phyloP scores from a whole-genome alignment of 2,113 vertebrate species.

The Planiliza haematocheilus region DNA sequence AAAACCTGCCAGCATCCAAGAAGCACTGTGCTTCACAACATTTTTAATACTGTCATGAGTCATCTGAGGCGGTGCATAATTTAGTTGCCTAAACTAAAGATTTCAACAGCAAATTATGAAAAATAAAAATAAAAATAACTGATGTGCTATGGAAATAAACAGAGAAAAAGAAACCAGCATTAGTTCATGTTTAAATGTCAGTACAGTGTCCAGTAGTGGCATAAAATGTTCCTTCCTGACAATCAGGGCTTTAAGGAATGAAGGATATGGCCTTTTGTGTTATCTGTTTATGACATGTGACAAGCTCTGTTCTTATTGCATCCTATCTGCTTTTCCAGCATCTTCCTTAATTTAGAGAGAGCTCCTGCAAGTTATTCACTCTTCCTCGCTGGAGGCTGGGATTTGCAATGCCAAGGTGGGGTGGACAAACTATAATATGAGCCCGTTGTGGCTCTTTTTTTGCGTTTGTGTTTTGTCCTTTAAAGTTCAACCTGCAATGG shows the following conservation, averaged over 20 bases:
- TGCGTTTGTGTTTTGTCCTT: constrained; percentile 7
- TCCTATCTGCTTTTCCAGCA: not conserved
- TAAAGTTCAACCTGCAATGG: not conserved
- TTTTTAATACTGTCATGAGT: too few species aligned
- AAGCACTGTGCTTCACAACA: too few species aligned
- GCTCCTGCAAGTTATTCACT: constrained; percentile 24
- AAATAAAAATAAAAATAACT: not conserved
- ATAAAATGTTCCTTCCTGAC: not conserved
- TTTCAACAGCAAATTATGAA: not conserved
- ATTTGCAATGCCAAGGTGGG: constrained; percentile 1
- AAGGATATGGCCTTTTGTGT: not conserved
- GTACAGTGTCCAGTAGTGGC: not conserved
- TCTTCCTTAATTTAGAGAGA: constrained; percentile 17
- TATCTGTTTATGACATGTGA: too few species aligned
- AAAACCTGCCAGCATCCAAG: too few species aligned
- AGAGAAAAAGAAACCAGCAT: not conserved
- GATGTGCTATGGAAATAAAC: not conserved
- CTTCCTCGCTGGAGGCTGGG: constrained; percentile 8
- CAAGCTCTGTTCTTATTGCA: not conserved
- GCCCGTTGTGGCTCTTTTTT: not conserved
- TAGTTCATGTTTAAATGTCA: not conserved
- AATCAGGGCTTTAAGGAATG: constrained; percentile 8
- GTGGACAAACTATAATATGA: too few species aligned
- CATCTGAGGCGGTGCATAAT: not conserved
- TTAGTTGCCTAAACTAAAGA: not conserved